Conservation (phyloP, 2,888 invertebrate genomes). For the Sphecodes monilicornis region DNA sequence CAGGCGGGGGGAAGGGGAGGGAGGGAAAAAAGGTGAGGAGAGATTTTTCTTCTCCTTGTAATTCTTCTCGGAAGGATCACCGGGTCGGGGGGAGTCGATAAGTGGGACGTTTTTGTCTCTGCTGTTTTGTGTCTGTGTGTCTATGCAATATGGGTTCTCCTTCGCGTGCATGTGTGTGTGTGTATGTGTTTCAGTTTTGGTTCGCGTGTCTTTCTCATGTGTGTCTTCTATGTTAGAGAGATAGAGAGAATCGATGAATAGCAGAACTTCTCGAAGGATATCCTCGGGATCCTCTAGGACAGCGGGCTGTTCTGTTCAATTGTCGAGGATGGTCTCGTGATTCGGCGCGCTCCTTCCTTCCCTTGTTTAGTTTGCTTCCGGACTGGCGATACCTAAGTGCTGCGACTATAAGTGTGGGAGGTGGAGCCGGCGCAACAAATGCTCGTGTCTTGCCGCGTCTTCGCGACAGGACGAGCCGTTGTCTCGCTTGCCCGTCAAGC, state of each 20-base stretch:
- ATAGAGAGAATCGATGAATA: slow-evolving; percentile 29
- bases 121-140: slow-evolving; percentile 4
- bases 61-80: slow-evolving; percentile 31
- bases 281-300: slow-evolving; percentile 28
- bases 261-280: slow-evolving; percentile 31
- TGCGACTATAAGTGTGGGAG: slow-evolving; percentile 66
- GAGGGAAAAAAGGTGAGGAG: slow-evolving; percentile 5
- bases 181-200: not conserved
- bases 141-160: no score
- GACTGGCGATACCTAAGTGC: slow-evolving; percentile 64
- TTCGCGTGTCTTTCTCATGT: slow-evolving; percentile 3
- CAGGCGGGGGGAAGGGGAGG: slow-evolving; percentile 34
- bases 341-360: slow-evolving; percentile 54
- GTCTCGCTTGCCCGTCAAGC: slow-evolving; percentile 54
- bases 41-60: not conserved
- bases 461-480: slow-evolving; percentile 56
- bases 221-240: slow-evolving; percentile 17
- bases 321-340: slow-evolving; percentile 46
- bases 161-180: no score
- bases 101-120: slow-evolving; percentile 19
- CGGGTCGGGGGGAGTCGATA: slow-evolving; percentile 2
- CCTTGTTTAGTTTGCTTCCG: slow-evolving; percentile 48
- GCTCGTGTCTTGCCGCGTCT: slow-evolving; percentile 59
- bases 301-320: slow-evolving; percentile 37
- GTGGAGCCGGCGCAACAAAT: slow-evolving; percentile 61